Percentiles rank a stretch among this genome's conserved stretches.
phyloP scores from a whole-genome alignment of 2,888 invertebrate species.

The Geophilus truncorum region DNA sequence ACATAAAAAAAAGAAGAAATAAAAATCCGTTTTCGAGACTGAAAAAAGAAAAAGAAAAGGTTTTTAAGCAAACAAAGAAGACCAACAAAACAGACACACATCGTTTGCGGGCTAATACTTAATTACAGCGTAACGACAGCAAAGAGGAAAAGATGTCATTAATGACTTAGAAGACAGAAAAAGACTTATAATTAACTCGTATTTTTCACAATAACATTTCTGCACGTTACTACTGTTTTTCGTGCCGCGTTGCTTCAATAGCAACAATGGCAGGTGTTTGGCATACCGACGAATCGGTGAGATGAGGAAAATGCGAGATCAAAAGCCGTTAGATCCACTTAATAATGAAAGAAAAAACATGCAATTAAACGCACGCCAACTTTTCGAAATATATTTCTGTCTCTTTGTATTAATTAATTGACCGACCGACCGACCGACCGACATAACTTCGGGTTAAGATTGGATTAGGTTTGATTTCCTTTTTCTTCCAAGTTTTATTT shows the following conservation, averaged over 20 bases:
- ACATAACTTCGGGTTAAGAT: no score
- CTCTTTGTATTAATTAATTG: not conserved
- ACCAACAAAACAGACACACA: no score
- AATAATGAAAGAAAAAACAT: not conserved
- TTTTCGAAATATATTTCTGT: not conserved
- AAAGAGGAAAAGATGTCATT: not conserved
- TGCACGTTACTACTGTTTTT: not conserved
- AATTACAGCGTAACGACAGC: not conserved
- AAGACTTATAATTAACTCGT: not conserved
- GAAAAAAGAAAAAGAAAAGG: no score
- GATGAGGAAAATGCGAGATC: not conserved
- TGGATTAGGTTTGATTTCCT: not conserved
- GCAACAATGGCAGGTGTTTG: not conserved
- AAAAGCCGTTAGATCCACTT: not conserved
- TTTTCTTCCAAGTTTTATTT: not conserved
- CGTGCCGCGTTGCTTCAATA: not conserved
- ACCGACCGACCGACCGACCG: no score
- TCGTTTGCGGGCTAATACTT: no score
- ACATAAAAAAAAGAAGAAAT: no score
- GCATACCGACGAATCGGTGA: not conserved
- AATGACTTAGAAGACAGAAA: not conserved
- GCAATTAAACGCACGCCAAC: not conserved
- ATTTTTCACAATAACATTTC: not conserved
- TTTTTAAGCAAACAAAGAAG: no score
- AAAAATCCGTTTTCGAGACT: no score